Evolutionary conservation across 2,113 vertebrate genomes (phyloP).

Genomic region (Thermophis baileyi): DNA sequence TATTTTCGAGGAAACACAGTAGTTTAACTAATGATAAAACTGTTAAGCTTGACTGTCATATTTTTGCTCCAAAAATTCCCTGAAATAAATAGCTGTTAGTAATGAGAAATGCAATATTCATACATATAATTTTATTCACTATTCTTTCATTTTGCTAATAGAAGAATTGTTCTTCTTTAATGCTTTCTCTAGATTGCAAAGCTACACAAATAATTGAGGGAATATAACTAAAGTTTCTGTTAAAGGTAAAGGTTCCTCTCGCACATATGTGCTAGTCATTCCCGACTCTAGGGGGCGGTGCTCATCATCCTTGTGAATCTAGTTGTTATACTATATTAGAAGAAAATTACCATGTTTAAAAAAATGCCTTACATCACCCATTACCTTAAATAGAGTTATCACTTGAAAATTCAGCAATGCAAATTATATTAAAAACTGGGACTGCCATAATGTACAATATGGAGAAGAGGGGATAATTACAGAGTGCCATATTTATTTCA

Average conservation of each 20-base stretch:
- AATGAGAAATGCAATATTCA: not conserved
- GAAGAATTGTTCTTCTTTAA: not conserved
- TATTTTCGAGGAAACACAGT: no score
- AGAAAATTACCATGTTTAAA: not conserved
- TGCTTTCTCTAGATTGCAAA: not conserved
- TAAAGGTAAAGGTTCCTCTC: no score
- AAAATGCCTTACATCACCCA: not conserved
- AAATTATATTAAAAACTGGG: not conserved
- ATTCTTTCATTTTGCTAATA: not conserved
- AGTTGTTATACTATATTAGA: not conserved
- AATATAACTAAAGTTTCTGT: not conserved
- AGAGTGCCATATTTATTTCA: not conserved
- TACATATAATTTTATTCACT: not conserved
- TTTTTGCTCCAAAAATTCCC: not conserved
- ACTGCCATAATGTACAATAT: not conserved
- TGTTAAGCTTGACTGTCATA: not conserved
- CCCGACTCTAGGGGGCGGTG: no score
- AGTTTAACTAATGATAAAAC: not conserved
- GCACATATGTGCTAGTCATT: no score
- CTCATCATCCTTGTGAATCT: not conserved
- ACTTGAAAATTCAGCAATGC: not conserved
- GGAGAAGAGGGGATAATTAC: not conserved
- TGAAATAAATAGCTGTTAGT: not conserved
- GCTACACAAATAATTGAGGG: not conserved
- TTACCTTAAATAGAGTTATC: no score